Evolutionary conservation across 2,888 invertebrate species (phyloP).

Genomic region (Dichetophora obliterata): DNA sequence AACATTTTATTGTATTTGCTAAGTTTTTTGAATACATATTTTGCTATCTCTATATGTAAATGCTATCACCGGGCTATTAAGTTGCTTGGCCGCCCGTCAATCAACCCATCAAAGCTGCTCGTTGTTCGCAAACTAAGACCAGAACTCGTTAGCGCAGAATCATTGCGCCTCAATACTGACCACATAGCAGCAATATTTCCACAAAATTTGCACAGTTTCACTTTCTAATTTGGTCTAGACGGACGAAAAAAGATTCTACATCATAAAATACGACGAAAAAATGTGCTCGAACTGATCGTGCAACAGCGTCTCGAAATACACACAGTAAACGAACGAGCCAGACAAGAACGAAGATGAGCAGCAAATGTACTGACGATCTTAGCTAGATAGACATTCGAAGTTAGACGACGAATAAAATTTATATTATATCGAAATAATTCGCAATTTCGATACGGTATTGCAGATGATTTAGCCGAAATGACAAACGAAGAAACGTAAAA

Average conservation of each 20-base stretch:
- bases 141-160: background rate
- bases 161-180: background rate
- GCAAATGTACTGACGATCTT: no score
- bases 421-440: background rate
- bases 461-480: conserved; percentile 28
- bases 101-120: conserved; percentile 11
- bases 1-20: background rate
- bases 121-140: conserved; percentile 13
- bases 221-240: conserved; percentile 36
- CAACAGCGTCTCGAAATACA: conserved; percentile 16
- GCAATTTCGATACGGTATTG: background rate
- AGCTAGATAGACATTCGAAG: background rate
- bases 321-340: background rate
- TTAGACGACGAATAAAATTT: background rate
- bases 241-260: background rate
- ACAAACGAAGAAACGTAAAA: conserved; percentile 35
- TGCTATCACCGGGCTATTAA: no score
- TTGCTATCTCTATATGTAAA: no score
- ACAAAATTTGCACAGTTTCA: conserved; percentile 29
- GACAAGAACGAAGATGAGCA: background rate
- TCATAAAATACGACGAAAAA: background rate
- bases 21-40: background rate
- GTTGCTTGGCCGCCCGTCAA: conserved; percentile 11
- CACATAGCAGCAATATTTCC: conserved; percentile 17
- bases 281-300: background rate